A percentile compares a stretch with the other conserved stretches of the same genome.
Evolutionary conservation across 2,888 invertebrate genomes (phyloP).

Genomic region (Gortyna flavago): DNA sequence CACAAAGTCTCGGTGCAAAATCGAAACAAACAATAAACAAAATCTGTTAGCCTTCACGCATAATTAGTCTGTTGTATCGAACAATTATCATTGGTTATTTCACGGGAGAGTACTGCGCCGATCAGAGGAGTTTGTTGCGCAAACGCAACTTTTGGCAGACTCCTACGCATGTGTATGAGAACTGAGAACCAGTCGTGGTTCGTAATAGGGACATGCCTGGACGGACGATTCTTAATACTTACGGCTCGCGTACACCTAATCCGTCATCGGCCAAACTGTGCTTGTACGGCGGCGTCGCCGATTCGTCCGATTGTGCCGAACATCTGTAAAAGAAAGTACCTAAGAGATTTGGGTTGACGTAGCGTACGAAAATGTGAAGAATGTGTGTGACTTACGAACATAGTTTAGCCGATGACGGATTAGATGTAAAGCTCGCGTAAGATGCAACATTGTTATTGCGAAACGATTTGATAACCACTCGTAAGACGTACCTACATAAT

Average conservation of each 20-base stretch:
- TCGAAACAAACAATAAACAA: constrained; percentile 68
- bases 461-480: constrained; percentile 51
- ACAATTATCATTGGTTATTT: constrained; percentile 80
- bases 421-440: constrained; percentile 1
- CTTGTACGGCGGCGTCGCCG: neutral
- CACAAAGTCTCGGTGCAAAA: constrained; percentile 51
- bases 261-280: neutral
- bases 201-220: constrained; percentile 66
- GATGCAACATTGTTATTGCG: constrained; percentile 68
- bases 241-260: neutral
- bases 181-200: constrained; percentile 67
- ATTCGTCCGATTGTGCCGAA: neutral
- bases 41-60: constrained; percentile 78
- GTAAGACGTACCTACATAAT: constrained; percentile 31
- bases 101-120: constrained; percentile 71
- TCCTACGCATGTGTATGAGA: constrained; percentile 62
- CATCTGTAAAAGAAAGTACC: neutral
- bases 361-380: neutral
- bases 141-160: constrained; percentile 64
- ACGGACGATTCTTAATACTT: constrained; percentile 61
- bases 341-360: neutral
- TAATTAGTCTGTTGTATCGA: constrained; percentile 82
- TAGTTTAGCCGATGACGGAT: neutral
- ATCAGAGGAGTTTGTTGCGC: constrained; percentile 72
- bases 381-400: neutral